Evolutionary conservation across 1,140 invertebrate species (phyloP), one percentile per base, ranked within the genome.

Genomic region (Habropoda laboriosa): DNA sequence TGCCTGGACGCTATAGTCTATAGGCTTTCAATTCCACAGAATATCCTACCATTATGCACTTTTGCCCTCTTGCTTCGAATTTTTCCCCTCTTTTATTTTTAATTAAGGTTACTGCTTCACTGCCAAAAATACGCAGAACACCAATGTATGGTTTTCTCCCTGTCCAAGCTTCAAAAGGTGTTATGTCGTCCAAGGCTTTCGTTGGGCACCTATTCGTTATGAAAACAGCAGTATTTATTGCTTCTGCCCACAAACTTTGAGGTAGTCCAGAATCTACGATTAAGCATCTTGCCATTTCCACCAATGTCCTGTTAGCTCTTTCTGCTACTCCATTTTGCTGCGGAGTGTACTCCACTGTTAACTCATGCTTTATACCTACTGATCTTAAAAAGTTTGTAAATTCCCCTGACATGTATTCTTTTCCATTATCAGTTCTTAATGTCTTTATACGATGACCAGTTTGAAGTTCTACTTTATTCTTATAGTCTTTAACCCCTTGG

Each of bases 241-340:
- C 70, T 49, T 60, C 18, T 53, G 45, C 77, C 77, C 68, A 79
- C 1, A 79, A 55, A 10, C 12, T 18, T 5, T 55, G 2, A 0
- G 58, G 55, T 0, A 73, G 3, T 6, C 53, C 18, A 0, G 66
- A 35, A 18, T 66, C 32, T 0, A 66, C 0, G 8, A 80, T 8
- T 8, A 75, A 13, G 35, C 53, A 73, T 38, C 78, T 13, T 0
- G 61, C 70, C 45, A 58, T 74, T n/a, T 80, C 78, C 1, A 87
- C 58, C 1, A 93, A 40, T 1, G 88, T 92, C 30, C 89, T 38
- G 63, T 93, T 30, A 0, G 88, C 71, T 61, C 92, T 71, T 80
- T 93, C 92, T 0, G 90, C 85, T 53, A 84, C 82, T 42, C n/a
- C 66, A 82, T 94, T 93, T 66, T 89, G 80, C 68, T 92, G 83